Base-by-base conservation (phyloP, 2,797 vertebrate genomes). In the Notoglanidium macrostoma region DNA sequence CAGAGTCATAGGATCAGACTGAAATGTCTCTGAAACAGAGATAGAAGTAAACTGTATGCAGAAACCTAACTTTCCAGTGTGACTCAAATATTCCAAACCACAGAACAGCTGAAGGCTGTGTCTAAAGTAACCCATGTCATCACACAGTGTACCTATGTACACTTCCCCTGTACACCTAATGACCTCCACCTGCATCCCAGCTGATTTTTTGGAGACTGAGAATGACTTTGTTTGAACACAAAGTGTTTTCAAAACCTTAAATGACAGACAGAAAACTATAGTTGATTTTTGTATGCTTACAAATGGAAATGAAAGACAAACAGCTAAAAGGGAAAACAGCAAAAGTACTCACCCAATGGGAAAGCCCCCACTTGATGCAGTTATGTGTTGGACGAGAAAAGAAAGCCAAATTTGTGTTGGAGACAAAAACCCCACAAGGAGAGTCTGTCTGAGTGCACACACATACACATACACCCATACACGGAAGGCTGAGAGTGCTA, bases 21-120 rank as follows among this genome's bases (percentile, higher is more conserved):
- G 68, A 74, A 59, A 86, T 59, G 55, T 65, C 61, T 88, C 72
- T 65, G 63, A 73, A 81, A 85, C 59, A 61, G 29, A 29, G 46
- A 59, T 49, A 19, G n/a, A 32, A 32, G 29, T 57, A 40, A 23
- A 40, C 29, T 32, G 40, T 19, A 32, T 35, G 15, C 32, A 80
- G 57, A 80, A 54, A n/a, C 40, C 21, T 46, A 77, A 68, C 5
- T 54, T 65, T 78, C 68, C 14, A 57, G 32, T 83, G 51, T 63
- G 40, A 81, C 65, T 21, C 9, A 6, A 35, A 51, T 40, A 70
- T 70, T 77, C 21, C 5, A 85, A n/a, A 40, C 40, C 40, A 40
- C 40, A 32, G 1, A 0, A 76, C 73, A 49, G 19, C 21, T 81
- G 78, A 63, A 80, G 14, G 35, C 8, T 32, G 19, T 83, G 46